Conservation (phyloP, 2,113 vertebrate genomes). For the Apaloderma vittatum region DNA sequence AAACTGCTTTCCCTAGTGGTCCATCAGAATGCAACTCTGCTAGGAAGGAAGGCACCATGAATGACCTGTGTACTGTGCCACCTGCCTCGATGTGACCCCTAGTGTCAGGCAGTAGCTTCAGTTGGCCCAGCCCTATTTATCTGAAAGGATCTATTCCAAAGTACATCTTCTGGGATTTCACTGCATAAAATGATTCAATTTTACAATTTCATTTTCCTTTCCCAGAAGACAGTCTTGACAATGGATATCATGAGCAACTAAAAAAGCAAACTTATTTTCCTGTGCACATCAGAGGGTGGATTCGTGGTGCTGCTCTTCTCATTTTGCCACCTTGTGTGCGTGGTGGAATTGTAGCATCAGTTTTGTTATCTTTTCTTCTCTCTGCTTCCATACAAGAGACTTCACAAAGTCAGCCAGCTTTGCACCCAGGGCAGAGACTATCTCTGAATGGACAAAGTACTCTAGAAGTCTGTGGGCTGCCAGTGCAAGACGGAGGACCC, state of each 20-base stretch:
- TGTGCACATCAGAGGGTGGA: background rate
- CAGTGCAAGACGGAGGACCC: background rate
- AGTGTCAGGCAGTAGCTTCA: background rate
- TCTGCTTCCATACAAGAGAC: background rate
- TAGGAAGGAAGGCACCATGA: background rate
- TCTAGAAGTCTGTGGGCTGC: background rate
- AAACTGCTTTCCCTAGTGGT: background rate
- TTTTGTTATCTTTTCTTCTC: background rate
- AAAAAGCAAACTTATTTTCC: background rate
- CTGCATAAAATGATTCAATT: background rate
- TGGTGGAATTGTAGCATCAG: background rate
- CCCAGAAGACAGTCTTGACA: background rate
- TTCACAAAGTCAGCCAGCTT: background rate
- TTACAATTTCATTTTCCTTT: background rate
- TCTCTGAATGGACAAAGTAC: background rate
- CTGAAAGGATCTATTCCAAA: background rate
- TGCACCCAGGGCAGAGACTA: background rate
- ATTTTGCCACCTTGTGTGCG: background rate
- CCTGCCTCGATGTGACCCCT: background rate
- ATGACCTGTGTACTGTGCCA: background rate
- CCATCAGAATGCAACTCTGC: background rate
- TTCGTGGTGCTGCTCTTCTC: background rate
- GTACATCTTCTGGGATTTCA: background rate
- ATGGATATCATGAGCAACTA: background rate
- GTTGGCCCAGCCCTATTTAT: background rate